Conservation (phyloP, 2,888 invertebrate genomes). For the Rhagophthalmus giganteus region DNA sequence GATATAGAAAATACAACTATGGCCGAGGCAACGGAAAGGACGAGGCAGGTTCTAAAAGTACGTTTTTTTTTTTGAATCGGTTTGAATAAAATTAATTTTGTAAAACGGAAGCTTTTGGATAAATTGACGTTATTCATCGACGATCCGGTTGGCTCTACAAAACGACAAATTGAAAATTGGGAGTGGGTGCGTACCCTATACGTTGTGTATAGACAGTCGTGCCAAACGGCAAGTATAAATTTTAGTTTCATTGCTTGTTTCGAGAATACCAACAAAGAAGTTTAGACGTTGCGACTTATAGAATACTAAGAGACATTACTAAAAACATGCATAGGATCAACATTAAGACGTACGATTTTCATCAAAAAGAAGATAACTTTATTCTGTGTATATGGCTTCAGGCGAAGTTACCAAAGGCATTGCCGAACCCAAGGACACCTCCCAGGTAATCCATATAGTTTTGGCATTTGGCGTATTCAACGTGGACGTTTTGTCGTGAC, state of each 20-base stretch:
- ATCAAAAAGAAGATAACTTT: conserved; percentile 50
- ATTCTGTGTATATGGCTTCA: conserved; percentile 57
- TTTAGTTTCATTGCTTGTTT: conserved; percentile 53
- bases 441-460: conserved; percentile 51
- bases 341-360: conserved; percentile 55
- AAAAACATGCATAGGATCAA: conserved; percentile 54
- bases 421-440: conserved; percentile 37
- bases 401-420: conserved; percentile 50
- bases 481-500: too few species aligned
- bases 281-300: conserved; percentile 58
- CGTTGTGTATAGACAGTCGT: too few species aligned
- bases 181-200: conserved; percentile 33
- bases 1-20: conserved; percentile 52
- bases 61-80: not conserved
- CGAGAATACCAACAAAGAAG: conserved; percentile 54
- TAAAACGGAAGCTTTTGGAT: conserved; percentile 41
- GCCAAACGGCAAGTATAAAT: too few species aligned
- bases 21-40: conserved; percentile 52
- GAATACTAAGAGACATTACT: conserved; percentile 56
- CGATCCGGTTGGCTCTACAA: conserved; percentile 37
- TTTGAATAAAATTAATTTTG: not conserved
- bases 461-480: too few species aligned
- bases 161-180: conserved; percentile 41
- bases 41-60: conserved; percentile 48
- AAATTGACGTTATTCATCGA: conserved; percentile 46